Base-by-base conservation (phyloP, 2,113 vertebrate species). In the Heteronetta atricapilla region DNA sequence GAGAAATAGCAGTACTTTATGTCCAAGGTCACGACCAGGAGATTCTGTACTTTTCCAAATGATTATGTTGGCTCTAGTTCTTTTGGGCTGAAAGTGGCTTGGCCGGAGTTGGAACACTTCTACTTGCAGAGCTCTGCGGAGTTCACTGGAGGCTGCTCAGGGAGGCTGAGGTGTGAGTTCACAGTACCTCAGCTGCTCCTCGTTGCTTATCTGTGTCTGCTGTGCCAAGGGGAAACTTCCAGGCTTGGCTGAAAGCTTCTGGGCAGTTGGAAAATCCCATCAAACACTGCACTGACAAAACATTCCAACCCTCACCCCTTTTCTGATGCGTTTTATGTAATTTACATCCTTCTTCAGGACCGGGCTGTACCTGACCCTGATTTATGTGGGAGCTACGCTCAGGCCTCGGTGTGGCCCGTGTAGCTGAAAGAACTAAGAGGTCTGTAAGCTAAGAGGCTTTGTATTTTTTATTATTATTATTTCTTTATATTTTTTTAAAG, bases 401-500 rank as follows among this genome's bases (percentile, higher is more conserved):
- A 0, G 86, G 36, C 55, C 50, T 59, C 44, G 44, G 13, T 34
- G 0, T 1, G 20, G 11, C 72, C 26, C 5, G 69, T 60, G 73
- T 7, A 58, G 38, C 56, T 80, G 76, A 20, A 42, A 26, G 73
- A 55, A 29, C 25, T 53, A 2, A 34, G 28, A 68, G 64, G 69
- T 73, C 59, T 33, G 3, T 28, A 21, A 85, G 58, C 63, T 93
- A 86, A 96, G 21, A 28, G 38, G 38, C 85, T 62, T 64, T 89
- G 59, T 88, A 85, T 44, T 31, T 36, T 55, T 7, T 18, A 14
- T 5, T 46, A n/a, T 16, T 3, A 4, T 44, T 44, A 44, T n/a
- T 34, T 68, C 19, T 75, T 60, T 31, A 53, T n/a, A n/a, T n/a
- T 68, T 28, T 75, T 60, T n/a, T 55, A 42, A 89, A 99, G 99